Percentiles rank a stretch among this genome's conserved stretches.
Conservation (phyloP, 1,140 invertebrate species). For the Ericerus pela region DNA sequence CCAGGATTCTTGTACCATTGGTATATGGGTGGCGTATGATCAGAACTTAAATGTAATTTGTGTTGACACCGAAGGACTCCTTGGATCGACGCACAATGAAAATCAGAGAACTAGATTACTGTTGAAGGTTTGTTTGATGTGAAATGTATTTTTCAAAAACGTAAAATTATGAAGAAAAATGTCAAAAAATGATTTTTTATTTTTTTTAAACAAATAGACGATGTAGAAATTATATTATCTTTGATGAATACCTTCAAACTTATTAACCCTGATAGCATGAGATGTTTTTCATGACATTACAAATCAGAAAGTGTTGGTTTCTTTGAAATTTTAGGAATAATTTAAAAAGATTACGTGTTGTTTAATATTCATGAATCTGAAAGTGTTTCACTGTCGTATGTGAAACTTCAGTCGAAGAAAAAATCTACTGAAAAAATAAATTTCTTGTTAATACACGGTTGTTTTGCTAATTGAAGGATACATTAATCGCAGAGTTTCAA, state of each 20-base stretch:
- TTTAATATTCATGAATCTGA: no score
- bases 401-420: no score
- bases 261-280: background rate
- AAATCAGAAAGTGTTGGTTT: background rate
- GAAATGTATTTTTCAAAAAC: no score
- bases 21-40: constrained; percentile 66
- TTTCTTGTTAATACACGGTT: no score
- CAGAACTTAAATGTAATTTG: constrained; percentile 46
- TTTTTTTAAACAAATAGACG: no score
- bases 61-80: constrained; percentile 65
- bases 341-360: no score
- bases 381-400: no score
- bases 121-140: constrained; percentile 42
- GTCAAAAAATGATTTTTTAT: no score
- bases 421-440: no score
- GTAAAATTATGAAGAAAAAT: no score
- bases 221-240: background rate
- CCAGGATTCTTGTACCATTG: constrained; percentile 60
- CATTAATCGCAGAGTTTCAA: no score
- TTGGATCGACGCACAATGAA: constrained; percentile 48
- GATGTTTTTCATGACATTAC: background rate
- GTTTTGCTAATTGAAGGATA: no score
- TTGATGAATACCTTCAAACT: background rate
- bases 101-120: constrained; percentile 57
- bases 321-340: background rate